Percentiles rank a stretch among this genome's conserved stretches.
Conservation (phyloP, 2,113 vertebrate species). For the Xiphophorus couchianus region DNA sequence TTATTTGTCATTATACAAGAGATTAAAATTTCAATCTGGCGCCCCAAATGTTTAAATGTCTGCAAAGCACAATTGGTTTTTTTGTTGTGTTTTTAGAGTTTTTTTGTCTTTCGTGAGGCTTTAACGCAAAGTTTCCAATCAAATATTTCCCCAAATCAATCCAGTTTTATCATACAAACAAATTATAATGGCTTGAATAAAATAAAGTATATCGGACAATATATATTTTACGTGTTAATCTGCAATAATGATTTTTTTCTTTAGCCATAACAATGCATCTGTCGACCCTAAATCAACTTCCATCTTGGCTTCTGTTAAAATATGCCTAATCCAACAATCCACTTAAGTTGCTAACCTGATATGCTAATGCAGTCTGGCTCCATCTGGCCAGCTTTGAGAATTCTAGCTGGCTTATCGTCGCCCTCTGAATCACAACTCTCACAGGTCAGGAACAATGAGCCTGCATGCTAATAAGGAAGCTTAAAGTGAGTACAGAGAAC, state of each 20-base stretch:
- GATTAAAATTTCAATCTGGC: neutral
- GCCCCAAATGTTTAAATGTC: neutral
- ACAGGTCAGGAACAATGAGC: constrained; percentile 29
- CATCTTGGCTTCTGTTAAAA: neutral
- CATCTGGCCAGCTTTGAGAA: constrained; percentile 7
- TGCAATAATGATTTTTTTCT: neutral
- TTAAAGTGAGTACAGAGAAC: constrained; percentile 21
- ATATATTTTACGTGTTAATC: neutral
- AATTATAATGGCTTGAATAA: neutral
- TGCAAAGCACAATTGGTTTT: neutral
- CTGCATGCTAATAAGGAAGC: constrained; percentile 30
- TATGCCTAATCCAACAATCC: constrained; percentile 27
- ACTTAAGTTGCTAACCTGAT: constrained; percentile 11
- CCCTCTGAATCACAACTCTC: constrained; percentile 43
- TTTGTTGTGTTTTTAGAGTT: neutral
- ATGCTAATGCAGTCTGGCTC: too few relatives aligned
- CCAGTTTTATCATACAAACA: constrained; percentile 6
- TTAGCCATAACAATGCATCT: neutral
- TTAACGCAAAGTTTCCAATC: constrained; percentile 12
- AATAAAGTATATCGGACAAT: neutral
- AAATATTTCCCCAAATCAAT: neutral
- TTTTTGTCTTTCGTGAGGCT: neutral
- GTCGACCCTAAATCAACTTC: constrained; percentile 14
- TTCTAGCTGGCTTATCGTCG: constrained; percentile 20
- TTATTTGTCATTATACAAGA: neutral